Evolutionary conservation across 2,797 vertebrate genomes (phyloP).

Genomic region (Setipinna tenuifilis): DNA sequence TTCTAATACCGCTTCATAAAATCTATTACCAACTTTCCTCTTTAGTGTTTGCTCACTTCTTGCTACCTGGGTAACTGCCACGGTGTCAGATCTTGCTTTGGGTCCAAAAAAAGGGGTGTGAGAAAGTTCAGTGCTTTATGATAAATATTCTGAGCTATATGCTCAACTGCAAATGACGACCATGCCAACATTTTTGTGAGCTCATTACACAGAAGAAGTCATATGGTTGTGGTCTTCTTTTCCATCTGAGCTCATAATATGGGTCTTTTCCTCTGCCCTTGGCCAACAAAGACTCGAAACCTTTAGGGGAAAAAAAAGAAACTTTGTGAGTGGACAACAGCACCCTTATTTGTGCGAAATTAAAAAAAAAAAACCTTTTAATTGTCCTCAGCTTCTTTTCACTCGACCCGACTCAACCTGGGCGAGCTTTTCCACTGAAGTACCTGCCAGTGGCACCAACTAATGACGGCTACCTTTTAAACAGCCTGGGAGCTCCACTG

Average conservation of each 20-base stretch:
- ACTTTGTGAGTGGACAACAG: not conserved
- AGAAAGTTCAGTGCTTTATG: not conserved
- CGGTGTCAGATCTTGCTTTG: not conserved
- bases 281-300: not conserved
- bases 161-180: not conserved
- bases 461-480: conserved; percentile 35
- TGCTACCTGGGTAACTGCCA: not conserved
- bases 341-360: not conserved
- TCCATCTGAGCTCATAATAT: conserved; percentile 18
- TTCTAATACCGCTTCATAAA: too few relatives aligned
- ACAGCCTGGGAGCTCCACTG: conserved; percentile 16
- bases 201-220: conserved; percentile 52
- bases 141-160: not conserved
- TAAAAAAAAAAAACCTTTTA: not conserved
- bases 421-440: conserved; percentile 36
- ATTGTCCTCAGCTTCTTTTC: not conserved
- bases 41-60: not conserved
- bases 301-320: not conserved
- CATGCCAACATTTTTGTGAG: conserved; percentile 20
- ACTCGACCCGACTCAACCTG: not conserved
- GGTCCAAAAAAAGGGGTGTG: not conserved
- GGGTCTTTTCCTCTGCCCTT: conserved; percentile 30
- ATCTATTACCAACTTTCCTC: not conserved
- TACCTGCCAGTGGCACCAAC: conserved; percentile 36
- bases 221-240: conserved; percentile 41